Base-by-base conservation (phyloP, 1,140 invertebrate genomes). In the Apis cerana region DNA sequence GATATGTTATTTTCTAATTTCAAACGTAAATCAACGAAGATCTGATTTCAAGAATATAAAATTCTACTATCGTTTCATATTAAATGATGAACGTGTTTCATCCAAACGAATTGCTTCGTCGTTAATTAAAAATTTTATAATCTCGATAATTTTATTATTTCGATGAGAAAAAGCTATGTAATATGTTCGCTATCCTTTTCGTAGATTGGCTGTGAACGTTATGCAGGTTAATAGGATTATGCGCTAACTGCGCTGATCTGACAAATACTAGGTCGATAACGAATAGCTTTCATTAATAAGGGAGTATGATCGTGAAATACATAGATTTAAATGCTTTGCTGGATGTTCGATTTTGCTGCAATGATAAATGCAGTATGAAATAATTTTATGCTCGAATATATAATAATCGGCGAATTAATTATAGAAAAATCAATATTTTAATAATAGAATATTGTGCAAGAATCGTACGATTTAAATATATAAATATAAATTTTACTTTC, bases 281-380 rank as follows among this genome's bases (percentile, higher is more conserved):
- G 54, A 75, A 81, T 68, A 67, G 71, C n/a, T 50, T 75, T 74
- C 79, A 68, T 81, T 81, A 81, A 75, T 75, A 81, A 81, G 52
- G 61, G n/a, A 10, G 62, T 67, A 43, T 52, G 23, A 75, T 75
- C 62, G 54, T 59, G 79, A 75, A 81, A 64, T 74, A 58, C 62
- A 67, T 27, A 33, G 33, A 56, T 19, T 8, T 56, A 74, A 74
- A 80, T 50, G 13, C 62, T n/a, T 58, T 1, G 21, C 61, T 75
- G 52, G 59, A 21, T 67, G 59, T 75, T 67, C 43, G 33, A 43
- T 43, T 43, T 52, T 52, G 50, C 70, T 50, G 71, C 21, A 7
- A 0, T 72, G 67, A 72, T 81, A 68, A 74, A 75, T 65, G 21
- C 50, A 21, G 48, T 27, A 21, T 50, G 19, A 56, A 56, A 52